A percentile compares a stretch with the other conserved stretches of the same genome.
These are phyloP conservation scores for Anguilla obscura DNA, from an alignment of 2,797 vertebrate species.

Conservation along the genomic window DNA sequence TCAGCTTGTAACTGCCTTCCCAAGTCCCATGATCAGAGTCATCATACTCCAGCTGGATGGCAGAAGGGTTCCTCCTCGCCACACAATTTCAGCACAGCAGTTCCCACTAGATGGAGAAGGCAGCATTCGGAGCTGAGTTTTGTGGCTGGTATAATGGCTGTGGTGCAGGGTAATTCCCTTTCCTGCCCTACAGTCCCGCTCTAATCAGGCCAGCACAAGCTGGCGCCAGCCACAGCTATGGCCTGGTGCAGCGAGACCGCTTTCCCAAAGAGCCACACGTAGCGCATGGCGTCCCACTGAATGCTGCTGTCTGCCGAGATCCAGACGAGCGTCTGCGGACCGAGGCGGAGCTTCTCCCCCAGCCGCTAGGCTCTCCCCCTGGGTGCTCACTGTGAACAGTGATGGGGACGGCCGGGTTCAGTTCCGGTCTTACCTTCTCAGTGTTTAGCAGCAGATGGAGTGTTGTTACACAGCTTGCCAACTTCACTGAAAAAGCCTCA, in stretches of 20 bases:
- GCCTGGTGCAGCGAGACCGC: not conserved
- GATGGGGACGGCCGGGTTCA: not conserved
- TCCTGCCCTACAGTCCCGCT: not conserved
- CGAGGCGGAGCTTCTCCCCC: not conserved
- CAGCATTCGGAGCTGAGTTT: conserved; percentile 18
- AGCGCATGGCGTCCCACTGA: not conserved
- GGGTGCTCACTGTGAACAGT: not conserved
- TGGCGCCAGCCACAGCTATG: not conserved
- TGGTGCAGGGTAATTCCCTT: not conserved
- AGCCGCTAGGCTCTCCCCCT: not conserved
- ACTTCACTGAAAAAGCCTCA: not conserved
- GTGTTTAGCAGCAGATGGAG: not conserved
- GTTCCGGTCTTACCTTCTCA: not conserved
- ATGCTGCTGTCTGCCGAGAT: not conserved
- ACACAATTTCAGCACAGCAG: not conserved
- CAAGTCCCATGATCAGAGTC: not conserved
- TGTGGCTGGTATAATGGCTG: not conserved
- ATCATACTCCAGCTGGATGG: not conserved
- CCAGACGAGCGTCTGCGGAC: not conserved
- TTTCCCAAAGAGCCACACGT: not conserved
- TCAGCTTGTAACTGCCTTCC: no score
- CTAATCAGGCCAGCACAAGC: not conserved
- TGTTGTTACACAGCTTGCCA: not conserved
- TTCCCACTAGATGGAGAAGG: conserved; percentile 24
- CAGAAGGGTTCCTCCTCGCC: not conserved